Evolutionary conservation across 2,797 vertebrate species (phyloP).

Genomic region (Parauchenoglanis ngamensis): DNA sequence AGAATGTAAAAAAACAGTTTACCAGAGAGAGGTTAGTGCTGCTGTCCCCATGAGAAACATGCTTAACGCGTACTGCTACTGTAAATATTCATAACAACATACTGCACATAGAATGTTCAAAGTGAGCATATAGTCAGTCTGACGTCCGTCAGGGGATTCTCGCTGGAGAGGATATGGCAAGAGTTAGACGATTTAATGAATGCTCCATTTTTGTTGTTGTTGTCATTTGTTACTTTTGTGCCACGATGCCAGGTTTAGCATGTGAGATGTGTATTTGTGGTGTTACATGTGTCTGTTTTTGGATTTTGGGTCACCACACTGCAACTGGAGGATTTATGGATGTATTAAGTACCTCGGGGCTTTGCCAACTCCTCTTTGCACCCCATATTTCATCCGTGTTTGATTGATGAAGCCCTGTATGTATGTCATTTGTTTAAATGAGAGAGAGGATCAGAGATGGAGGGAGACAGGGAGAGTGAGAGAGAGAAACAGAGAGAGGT

Average conservation of each 20-base stretch:
- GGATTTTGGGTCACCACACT: conserved; percentile 61
- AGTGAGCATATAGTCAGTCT: not conserved
- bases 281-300: conserved; percentile 57
- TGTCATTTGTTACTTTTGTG: conserved; percentile 34
- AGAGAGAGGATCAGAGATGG: conserved; percentile 38
- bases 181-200: conserved; percentile 18
- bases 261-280: conserved; percentile 34
- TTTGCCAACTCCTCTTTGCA: conserved; percentile 54
- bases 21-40: conserved; percentile 30
- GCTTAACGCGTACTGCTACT: conserved; percentile 41
- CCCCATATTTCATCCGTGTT: conserved; percentile 60
- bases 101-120: conserved; percentile 28
- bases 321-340: conserved; percentile 62
- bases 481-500: conserved; percentile 31
- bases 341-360: conserved; percentile 61
- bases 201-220: conserved; percentile 5
- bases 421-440: conserved; percentile 58
- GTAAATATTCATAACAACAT: conserved; percentile 44
- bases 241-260: conserved; percentile 9
- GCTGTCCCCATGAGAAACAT: conserved; percentile 39
- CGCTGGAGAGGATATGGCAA: not conserved
- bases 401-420: conserved; percentile 63
- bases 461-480: conserved; percentile 29
- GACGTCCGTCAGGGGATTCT: not conserved
- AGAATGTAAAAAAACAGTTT: conserved; percentile 20